Evolutionary conservation across 2,113 vertebrate genomes (phyloP), one percentile per base, ranked within the genome.

Genomic region (Colossoma macropomum): DNA sequence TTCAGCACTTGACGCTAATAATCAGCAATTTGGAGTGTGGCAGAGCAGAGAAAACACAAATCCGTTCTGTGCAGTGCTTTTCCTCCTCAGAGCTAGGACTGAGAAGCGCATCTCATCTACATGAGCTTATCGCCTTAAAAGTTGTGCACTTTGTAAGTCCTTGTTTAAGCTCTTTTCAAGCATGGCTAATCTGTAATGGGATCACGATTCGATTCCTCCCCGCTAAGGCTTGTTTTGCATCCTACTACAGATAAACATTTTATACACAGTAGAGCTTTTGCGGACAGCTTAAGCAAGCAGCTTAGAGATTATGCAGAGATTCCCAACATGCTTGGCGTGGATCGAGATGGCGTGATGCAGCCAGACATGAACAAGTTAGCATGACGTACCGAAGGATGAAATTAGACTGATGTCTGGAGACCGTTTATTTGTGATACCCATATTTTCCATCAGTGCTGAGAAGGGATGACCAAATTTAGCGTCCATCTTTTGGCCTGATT

Each of bases 291-390:
- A 19, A 34, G 16, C 30, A 21, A 38, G 32, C 32, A 30, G 16
- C 34, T 71, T 13, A 7, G n/a, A 71, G 23, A 60, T 80, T 71
- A 41, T 28, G 52, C 78, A 60, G 32, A 71, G 50, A 72, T 70
- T 38, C 6, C n/a, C 63, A 56, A 52, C 52, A 56, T 80, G 50
- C 12, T 28, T 23, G 38, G 68, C 28, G 15, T n/a, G 12, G 10
- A 70, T 21, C 23, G 32, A 10, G 32, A 21, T 34, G 27, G 30
- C 3, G 8, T 30, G 27, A 66, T 7, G 21, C 28, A 66, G 63
- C 12, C 27, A 17, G 32, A 1, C 68, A 25, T 45, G 19, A 25
- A 45, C 34, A 4, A 71, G 34, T n/a, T 25, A 27, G 59, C 38
- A 25, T 71, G 68, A 23, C 17, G 41, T 45, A 23, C 68, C 21